phyloP scores from a whole-genome alignment of 2,797 vertebrate genomes.

The Helicolenus hilgendorfi region DNA sequence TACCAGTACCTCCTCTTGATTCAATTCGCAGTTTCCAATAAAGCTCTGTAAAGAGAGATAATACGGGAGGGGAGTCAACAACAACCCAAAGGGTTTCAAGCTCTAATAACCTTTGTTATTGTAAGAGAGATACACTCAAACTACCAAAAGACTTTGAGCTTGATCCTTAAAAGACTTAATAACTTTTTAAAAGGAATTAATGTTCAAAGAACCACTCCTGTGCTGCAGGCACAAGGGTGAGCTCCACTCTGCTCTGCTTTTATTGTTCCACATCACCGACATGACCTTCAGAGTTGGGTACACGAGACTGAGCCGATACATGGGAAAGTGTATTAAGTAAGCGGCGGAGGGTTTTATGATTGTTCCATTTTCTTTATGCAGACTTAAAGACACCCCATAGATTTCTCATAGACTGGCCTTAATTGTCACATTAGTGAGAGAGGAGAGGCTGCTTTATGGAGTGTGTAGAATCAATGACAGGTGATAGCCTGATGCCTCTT shows the following conservation, averaged over 20 bases:
- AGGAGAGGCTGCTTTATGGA: conserved; percentile 69
- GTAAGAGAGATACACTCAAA: conserved; percentile 14
- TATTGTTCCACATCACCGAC: conserved; percentile 24
- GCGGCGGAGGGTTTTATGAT: conserved; percentile 53
- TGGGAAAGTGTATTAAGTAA: conserved; percentile 48
- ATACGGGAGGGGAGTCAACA: conserved; percentile 25
- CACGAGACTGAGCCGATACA: conserved; percentile 28
- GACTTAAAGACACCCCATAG: conserved; percentile 65
- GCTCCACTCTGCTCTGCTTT: conserved; percentile 28
- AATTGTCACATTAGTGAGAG: conserved; percentile 68
- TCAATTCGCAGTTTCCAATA: conserved; percentile 27
- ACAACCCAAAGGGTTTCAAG: conserved; percentile 36
- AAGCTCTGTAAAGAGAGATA: conserved; percentile 19
- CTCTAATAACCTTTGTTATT: conserved; percentile 45
- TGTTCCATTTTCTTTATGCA: conserved; percentile 66
- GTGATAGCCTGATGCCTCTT: conserved; percentile 52
- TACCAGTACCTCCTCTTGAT: not conserved
- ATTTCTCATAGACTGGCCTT: conserved; percentile 62
- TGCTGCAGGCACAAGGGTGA: conserved; percentile 1
- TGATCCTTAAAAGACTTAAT: conserved; percentile 41
- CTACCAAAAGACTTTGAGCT: conserved; percentile 11
- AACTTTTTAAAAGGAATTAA: conserved; percentile 43
- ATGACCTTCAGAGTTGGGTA: conserved; percentile 61
- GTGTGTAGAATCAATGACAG: conserved; percentile 77
- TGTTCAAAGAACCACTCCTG: conserved; percentile 35